A percentile compares a stretch with the other conserved stretches of the same genome.
Evolutionary conservation across 2,797 vertebrate species (phyloP).

Genomic region (Moxostoma hubbsi): DNA sequence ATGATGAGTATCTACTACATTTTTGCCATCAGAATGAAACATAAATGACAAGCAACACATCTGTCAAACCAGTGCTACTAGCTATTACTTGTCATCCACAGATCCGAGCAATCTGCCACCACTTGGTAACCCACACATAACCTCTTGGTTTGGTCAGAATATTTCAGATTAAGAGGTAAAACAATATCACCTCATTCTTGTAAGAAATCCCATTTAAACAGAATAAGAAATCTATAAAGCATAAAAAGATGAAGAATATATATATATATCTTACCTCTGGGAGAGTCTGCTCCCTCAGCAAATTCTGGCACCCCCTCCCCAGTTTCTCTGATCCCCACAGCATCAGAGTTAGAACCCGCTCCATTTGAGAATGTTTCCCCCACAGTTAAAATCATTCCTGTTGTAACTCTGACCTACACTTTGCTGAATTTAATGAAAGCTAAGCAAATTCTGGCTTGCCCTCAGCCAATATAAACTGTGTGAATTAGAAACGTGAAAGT

Average conservation of each 20-base stretch:
- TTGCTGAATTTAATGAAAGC: constrained; percentile 28
- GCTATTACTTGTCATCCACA: neutral
- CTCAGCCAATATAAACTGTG: constrained; percentile 2
- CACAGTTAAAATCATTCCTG: constrained; percentile 33
- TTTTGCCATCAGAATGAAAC: neutral
- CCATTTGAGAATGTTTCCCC: constrained; percentile 13
- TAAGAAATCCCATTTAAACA: neutral
- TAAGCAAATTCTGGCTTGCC: constrained; percentile 32
- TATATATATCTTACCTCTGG: constrained; percentile 69
- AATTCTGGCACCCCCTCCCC: constrained; percentile 56
- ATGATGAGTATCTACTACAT: neutral
- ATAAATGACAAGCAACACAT: neutral
- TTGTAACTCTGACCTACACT: neutral
- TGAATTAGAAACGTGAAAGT: constrained; percentile 19
- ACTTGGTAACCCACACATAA: neutral
- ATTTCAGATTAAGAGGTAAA: neutral
- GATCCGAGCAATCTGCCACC: neutral
- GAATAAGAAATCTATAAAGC: neutral
- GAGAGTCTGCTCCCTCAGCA: constrained; percentile 57
- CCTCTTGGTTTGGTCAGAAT: neutral
- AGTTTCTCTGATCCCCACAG: constrained; percentile 37
- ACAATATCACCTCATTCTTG: neutral
- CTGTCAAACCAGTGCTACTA: constrained; percentile 8
- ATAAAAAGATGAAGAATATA: neutral
- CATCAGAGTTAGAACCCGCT: constrained; percentile 58